Evolutionary conservation across 2,888 invertebrate species (phyloP).

Genomic region (Chrysotoxum bicinctum): DNA sequence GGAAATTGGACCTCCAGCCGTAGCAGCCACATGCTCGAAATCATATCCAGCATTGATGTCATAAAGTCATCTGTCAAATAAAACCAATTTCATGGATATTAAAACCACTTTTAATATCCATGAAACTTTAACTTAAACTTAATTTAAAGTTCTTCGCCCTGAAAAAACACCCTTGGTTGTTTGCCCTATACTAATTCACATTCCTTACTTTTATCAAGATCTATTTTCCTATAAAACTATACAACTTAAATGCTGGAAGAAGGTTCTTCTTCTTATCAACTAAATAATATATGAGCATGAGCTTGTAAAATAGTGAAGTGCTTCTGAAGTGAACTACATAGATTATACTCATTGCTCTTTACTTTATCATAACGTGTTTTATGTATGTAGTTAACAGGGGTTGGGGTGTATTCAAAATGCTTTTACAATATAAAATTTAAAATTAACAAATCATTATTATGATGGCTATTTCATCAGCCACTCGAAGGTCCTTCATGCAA

Average conservation of each 20-base stretch:
- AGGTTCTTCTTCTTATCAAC: background rate
- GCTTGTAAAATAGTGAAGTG: background rate
- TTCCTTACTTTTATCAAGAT: background rate
- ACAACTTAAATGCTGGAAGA: background rate
- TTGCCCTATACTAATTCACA: background rate
- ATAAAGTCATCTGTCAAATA: too few relatives aligned
- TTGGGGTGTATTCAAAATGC: background rate
- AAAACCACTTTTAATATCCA: too few relatives aligned
- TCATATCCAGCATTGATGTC: too few relatives aligned
- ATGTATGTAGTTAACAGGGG: too few relatives aligned
- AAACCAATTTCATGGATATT: too few relatives aligned
- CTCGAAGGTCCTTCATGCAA: constrained; percentile 27
- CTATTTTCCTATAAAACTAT: background rate
- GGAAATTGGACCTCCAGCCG: too few relatives aligned
- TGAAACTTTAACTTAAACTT: too few relatives aligned
- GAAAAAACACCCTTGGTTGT: too few relatives aligned
- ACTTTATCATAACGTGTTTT: too few relatives aligned
- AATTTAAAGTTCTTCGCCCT: too few relatives aligned
- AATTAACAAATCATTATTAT: background rate
- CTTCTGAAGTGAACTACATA: background rate
- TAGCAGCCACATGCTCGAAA: too few relatives aligned
- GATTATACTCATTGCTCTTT: background rate
- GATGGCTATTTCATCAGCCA: background rate
- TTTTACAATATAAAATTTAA: background rate
- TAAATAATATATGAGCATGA: background rate